A percentile compares a stretch with the other conserved stretches of the same genome.
These are phyloP conservation scores for Thamnophis sirtalis DNA, from an alignment of 2,113 vertebrate genomes.

Conservation along the genomic window DNA sequence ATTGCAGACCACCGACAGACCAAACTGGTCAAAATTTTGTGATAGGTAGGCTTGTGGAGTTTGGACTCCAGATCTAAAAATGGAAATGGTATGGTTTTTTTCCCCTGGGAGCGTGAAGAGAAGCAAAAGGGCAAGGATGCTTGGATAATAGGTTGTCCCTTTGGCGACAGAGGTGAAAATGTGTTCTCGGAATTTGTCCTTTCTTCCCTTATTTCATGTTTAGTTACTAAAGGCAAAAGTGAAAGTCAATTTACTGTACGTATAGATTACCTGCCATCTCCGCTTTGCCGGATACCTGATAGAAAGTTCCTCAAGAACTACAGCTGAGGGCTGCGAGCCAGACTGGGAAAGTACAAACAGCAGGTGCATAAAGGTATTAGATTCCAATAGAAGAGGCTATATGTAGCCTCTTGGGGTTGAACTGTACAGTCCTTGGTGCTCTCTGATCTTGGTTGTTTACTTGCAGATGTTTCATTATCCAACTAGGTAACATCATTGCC, in stretches of 20 bases:
- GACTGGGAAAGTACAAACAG: rapidly evolving
- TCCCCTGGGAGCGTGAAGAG: conserved; percentile 3
- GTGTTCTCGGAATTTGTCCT: conserved; percentile 37
- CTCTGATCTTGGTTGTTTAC: not conserved
- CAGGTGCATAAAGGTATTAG: rapidly evolving
- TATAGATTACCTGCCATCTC: conserved; percentile 19
- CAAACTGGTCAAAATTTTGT: conserved; percentile 1
- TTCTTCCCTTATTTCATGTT: conserved; percentile 34
- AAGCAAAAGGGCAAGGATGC: conserved; percentile 14
- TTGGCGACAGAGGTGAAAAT: conserved; percentile 34
- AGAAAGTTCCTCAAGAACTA: conserved; percentile 20
- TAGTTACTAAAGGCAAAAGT: conserved; percentile 37
- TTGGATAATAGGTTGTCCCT: conserved; percentile 29
- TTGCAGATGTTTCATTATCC: not conserved
- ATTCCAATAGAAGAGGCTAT: not conserved
- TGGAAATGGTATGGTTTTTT: not conserved
- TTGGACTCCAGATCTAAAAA: conserved; percentile 11
- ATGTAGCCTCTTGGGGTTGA: too few species aligned
- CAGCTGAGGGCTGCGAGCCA: not conserved
- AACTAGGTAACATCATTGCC: too few species aligned
- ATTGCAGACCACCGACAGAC: conserved; percentile 21
- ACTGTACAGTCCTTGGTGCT: not conserved
- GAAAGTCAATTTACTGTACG: conserved; percentile 39
- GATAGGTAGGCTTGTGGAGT: conserved; percentile 16
- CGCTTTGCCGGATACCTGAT: not conserved